Base-by-base conservation (phyloP, 1,140 invertebrate genomes). In the Penaeus indicus region DNA sequence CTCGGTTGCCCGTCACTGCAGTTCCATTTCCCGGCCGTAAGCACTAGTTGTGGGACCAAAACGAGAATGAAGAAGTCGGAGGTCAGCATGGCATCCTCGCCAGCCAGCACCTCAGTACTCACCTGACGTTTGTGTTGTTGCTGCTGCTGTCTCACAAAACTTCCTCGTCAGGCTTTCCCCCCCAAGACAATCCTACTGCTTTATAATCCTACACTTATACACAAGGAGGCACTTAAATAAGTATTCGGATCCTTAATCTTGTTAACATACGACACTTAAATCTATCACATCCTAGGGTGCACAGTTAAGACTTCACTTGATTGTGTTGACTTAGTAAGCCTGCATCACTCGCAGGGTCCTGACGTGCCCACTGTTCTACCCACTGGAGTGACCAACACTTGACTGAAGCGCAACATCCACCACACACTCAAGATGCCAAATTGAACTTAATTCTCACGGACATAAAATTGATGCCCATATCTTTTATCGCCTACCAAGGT, bases 311-410 rank as follows among this genome's bases (percentile, higher is more conserved):
- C 16, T 83, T 27, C 16, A 60, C 19, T 83, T 84, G 54, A 54
- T 54, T 54, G 54, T 54, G 42, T 63, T 64, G 42, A 69, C n/a
- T 82, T 85, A 89, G 77, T 47, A 67, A 81, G 75, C 38, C 75
- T 61, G 78, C 83, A 85, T 80, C 83, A 67, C 83, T 80, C 62
- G 62, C 88, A 80, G 62, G 32, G 54, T 64, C 22, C 77, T 63
- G 47, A 80, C 78, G 38, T 83, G 38, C 83, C 83, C 83, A 85
- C 88, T 85, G 82, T 25, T 89, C 83, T 89, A 67, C 88, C 88
- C 88, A 89, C 88, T 85, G 62, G 84, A 82, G 63, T 85, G 84
- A 89, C 83, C 88, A 89, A 85, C 83, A 89, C 88, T 89, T 89
- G 88, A 89, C 88, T 89, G 83, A 82, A 67, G 88, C 83, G 75